Evolutionary conservation across 2,888 invertebrate genomes (phyloP).

Genomic region (Fragum fragum): DNA sequence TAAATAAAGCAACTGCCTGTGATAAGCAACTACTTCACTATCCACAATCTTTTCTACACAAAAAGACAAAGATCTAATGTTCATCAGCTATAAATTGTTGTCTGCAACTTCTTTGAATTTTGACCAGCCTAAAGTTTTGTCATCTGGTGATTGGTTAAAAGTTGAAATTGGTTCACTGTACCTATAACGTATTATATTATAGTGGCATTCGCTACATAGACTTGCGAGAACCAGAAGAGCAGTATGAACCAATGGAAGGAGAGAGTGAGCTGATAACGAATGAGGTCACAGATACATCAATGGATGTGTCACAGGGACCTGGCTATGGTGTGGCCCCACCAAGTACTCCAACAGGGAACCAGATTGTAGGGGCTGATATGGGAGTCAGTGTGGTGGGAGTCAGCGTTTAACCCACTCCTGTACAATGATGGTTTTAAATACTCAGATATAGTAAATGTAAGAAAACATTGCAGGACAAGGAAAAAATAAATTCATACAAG

Average conservation of each 20-base stretch:
- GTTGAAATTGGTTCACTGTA: not conserved
- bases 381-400: slow-evolving; percentile 33
- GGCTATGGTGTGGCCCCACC: slow-evolving; percentile 25
- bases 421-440: too few relatives aligned
- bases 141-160: too few relatives aligned
- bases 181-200: slow-evolving; percentile 21
- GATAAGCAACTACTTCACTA: too few relatives aligned
- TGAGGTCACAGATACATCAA: slow-evolving; percentile 40
- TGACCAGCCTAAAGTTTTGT: too few relatives aligned
- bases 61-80: not conserved
- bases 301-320: slow-evolving; percentile 37
- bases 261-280: slow-evolving; percentile 58
- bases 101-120: too few relatives aligned
- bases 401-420: slow-evolving; percentile 8
- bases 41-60: too few relatives aligned
- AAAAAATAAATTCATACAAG: not conserved
- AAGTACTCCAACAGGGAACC: slow-evolving; percentile 28
- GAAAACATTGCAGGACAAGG: not conserved
- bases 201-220: slow-evolving; percentile 77
- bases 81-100: too few relatives aligned
- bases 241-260: slow-evolving; percentile 55
- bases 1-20: too few relatives aligned
- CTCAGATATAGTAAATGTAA: not conserved
- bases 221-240: slow-evolving; percentile 64
- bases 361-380: slow-evolving; percentile 39